Evolutionary conservation across 2,797 vertebrate genomes (phyloP).

Genomic region (Loris lydekkerianus): DNA sequence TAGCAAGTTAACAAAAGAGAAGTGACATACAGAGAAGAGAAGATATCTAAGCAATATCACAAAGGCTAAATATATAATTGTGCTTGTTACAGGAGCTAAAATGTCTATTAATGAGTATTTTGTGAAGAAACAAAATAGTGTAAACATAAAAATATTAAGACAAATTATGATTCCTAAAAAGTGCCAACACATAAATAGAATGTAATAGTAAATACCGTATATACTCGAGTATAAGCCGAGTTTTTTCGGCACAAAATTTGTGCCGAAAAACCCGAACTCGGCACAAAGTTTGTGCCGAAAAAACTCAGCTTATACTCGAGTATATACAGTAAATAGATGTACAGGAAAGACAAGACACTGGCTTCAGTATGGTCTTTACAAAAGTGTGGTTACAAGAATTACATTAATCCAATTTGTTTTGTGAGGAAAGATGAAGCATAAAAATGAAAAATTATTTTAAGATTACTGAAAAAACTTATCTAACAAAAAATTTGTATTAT

Average conservation of each 20-base stretch:
- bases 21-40: background rate
- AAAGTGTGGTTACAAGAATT: background rate
- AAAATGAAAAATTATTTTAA: conserved; percentile 60
- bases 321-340: background rate
- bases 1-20: conserved; percentile 12
- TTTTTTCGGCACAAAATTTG: too few relatives aligned
- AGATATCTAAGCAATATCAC: background rate
- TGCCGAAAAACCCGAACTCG: too few relatives aligned
- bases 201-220: conserved; percentile 24
- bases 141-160: conserved; percentile 23
- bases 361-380: background rate
- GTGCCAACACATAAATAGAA: background rate
- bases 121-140: conserved; percentile 5
- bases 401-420: background rate
- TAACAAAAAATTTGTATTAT: conserved; percentile 33
- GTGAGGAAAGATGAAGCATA: conserved; percentile 40
- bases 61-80: conserved; percentile 19
- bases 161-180: conserved; percentile 46
- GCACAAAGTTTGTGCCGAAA: too few relatives aligned
- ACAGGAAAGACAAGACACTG: conserved; percentile 17
- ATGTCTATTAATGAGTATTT: background rate
- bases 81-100: conserved; percentile 7
- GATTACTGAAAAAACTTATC: conserved; percentile 20
- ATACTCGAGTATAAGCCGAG: too few relatives aligned
- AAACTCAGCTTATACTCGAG: too few relatives aligned